Evolutionary conservation across 2,888 invertebrate species (phyloP).

Genomic region (Nomada lathburiana): DNA sequence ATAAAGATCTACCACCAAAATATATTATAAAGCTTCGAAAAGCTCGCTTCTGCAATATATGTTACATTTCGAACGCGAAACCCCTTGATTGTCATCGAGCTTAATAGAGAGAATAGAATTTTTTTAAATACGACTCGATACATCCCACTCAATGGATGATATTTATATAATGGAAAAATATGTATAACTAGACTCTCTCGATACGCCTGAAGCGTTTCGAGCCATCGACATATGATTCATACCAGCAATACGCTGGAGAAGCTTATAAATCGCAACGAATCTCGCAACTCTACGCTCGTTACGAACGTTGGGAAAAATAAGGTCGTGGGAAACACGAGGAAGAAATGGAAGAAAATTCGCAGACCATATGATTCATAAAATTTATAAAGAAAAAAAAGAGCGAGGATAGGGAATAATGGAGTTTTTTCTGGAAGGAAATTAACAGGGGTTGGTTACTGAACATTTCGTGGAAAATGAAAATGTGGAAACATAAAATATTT

Average conservation of each 20-base stretch:
- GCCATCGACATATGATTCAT: conserved; percentile 43
- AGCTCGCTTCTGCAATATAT: not conserved
- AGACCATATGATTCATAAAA: not conserved
- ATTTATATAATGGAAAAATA: not conserved
- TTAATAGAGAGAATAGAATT: not conserved
- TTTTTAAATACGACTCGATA: not conserved
- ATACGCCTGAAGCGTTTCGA: conserved; percentile 11
- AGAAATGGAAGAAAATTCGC: conserved; percentile 20
- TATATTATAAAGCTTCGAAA: not conserved
- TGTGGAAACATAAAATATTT: too few relatives aligned
- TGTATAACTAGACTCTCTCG: not conserved
- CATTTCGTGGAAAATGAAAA: too few relatives aligned
- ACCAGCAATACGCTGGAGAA: conserved; percentile 12
- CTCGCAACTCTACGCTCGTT: conserved; percentile 47
- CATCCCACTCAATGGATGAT: conserved; percentile 5
- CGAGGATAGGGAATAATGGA: not conserved
- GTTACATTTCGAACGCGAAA: not conserved
- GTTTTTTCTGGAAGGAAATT: not conserved
- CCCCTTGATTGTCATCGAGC: not conserved
- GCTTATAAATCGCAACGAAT: conserved; percentile 40
- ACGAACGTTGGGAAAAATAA: conserved; percentile 44
- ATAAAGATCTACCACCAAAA: too few relatives aligned
- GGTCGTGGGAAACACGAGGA: conserved; percentile 34
- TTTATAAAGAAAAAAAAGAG: not conserved
- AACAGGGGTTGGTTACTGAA: not conserved